phyloP scores from a whole-genome alignment of 2,113 vertebrate genomes.

The Hystrix brachyura region DNA sequence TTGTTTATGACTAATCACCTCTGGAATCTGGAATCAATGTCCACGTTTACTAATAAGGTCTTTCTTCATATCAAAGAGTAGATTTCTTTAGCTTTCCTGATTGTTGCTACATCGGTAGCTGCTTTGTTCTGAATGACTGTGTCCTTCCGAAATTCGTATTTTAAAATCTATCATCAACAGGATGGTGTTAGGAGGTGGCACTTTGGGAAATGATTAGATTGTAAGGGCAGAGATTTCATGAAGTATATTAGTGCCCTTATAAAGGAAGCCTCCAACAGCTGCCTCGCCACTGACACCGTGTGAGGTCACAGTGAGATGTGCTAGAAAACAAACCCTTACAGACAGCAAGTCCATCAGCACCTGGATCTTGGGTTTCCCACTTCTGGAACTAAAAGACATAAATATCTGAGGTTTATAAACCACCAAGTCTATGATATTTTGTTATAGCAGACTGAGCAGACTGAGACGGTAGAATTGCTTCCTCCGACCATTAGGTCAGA shows the following conservation, averaged over 20 bases:
- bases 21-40: neutral
- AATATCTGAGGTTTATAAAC: neutral
- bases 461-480: neutral
- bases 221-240: neutral
- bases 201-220: neutral
- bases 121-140: neutral
- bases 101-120: neutral
- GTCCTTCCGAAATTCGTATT: neutral
- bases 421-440: neutral
- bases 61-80: neutral
- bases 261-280: neutral
- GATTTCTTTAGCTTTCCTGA: neutral
- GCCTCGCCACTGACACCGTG: rapidly evolving
- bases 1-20: neutral
- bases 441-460: neutral
- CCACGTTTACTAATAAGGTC: neutral
- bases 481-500: neutral
- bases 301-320: neutral
- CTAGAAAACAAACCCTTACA: neutral
- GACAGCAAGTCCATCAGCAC: neutral
- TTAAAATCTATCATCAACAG: neutral
- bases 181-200: neutral
- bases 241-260: neutral
- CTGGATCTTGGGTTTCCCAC: neutral
- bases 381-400: neutral